phyloP scores from a whole-genome alignment of 2,888 invertebrate genomes.

The Diogma glabrata region DNA sequence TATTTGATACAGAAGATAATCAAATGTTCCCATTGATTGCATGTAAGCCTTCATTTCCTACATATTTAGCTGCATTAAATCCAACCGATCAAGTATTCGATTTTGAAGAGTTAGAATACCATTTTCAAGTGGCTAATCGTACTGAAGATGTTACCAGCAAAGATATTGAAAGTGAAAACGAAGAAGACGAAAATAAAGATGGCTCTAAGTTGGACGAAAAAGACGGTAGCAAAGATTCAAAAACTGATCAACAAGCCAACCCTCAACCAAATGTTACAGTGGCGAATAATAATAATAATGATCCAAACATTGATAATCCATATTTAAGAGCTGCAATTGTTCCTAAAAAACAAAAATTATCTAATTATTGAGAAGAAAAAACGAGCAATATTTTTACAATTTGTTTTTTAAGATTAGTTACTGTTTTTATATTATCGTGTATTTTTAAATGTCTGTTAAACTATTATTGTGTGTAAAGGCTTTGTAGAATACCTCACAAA shows the following conservation, averaged over 20 bases:
- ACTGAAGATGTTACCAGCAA: slow-evolving; percentile 45
- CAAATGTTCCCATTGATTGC: slow-evolving; percentile 84
- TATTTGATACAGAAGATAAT: slow-evolving; percentile 83
- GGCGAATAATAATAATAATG: slow-evolving; percentile 34
- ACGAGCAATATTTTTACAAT: too few relatives aligned
- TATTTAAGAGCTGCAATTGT: slow-evolving; percentile 45
- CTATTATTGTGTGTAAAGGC: too few relatives aligned
- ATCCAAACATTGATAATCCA: slow-evolving; percentile 59
- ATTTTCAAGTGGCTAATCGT: slow-evolving; percentile 53
- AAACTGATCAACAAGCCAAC: slow-evolving; percentile 26
- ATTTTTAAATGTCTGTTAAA: too few relatives aligned
- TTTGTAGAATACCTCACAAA: too few relatives aligned
- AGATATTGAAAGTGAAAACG: slow-evolving; percentile 35
- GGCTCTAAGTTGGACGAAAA: slow-evolving; percentile 33
- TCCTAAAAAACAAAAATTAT: slow-evolving; percentile 30
- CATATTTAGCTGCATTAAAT: slow-evolving; percentile 74
- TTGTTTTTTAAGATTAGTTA: too few relatives aligned
- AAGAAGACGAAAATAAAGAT: slow-evolving; percentile 31
- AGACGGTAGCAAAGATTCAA: slow-evolving; percentile 28
- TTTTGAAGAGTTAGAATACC: slow-evolving; percentile 70
- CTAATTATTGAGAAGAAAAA: too few relatives aligned
- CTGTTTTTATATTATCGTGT: too few relatives aligned
- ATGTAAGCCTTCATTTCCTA: slow-evolving; percentile 69
- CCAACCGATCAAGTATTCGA: slow-evolving; percentile 94
- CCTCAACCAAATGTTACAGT: slow-evolving; percentile 11